Percentiles rank a stretch among this genome's conserved stretches.
These are phyloP conservation scores for Notospermus geniculatus DNA, from an alignment of 1,140 invertebrate genomes.

Conservation along the genomic window DNA sequence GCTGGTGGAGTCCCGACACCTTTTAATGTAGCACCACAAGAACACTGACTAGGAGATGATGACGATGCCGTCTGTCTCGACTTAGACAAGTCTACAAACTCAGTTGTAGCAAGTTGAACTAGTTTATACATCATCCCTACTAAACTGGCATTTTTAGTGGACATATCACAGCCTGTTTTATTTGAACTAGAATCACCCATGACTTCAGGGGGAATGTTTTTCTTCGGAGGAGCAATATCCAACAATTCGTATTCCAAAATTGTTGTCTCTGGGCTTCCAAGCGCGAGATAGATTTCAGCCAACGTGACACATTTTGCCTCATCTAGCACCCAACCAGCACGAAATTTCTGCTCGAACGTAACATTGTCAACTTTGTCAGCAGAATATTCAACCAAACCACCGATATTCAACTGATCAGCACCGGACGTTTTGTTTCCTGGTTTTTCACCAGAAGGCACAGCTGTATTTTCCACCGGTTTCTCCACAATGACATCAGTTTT, in stretches of 20 bases:
- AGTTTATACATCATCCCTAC: constrained; percentile 42
- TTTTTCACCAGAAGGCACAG: too few species aligned
- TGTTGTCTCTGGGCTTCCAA: constrained; percentile 76
- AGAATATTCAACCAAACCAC: too few species aligned
- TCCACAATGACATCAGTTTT: too few species aligned
- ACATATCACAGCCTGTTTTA: background rate
- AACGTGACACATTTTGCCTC: constrained; percentile 76
- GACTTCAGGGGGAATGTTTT: constrained; percentile 2
- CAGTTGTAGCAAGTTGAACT: constrained; percentile 41
- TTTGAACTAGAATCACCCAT: too few species aligned
- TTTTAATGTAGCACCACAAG: background rate
- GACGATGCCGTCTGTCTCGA: constrained; percentile 7
- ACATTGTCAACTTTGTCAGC: too few species aligned
- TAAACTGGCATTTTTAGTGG: constrained; percentile 18
- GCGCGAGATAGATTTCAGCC: constrained; percentile 87
- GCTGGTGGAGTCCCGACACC: background rate
- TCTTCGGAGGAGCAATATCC: constrained; percentile 10
- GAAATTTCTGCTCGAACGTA: constrained; percentile 50
- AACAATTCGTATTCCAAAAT: constrained; percentile 81
- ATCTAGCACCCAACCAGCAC: constrained; percentile 74
- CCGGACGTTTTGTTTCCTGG: too few species aligned
- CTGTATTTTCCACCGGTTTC: too few species aligned
- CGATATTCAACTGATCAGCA: too few species aligned
- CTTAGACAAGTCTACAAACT: constrained; percentile 41
- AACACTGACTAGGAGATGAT: constrained; percentile 2